Evolutionary conservation across 1,140 invertebrate genomes (phyloP).

Genomic region (Latrodectus geometricus): DNA sequence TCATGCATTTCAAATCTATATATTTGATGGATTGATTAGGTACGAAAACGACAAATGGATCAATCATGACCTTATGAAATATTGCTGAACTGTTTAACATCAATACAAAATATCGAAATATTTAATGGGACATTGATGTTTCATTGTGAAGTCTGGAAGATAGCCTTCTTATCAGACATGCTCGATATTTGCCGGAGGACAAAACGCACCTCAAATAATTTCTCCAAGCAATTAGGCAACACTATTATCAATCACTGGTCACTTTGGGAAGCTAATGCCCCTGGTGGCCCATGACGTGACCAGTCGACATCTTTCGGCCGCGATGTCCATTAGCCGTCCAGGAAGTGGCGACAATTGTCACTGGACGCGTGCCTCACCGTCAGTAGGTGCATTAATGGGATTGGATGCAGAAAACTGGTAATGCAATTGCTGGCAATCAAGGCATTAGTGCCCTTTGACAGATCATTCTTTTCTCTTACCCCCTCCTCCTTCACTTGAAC

Average conservation of each 20-base stretch:
- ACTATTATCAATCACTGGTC: neutral
- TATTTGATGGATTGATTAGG: too few relatives aligned
- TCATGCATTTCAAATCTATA: too few relatives aligned
- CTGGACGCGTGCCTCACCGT: neutral
- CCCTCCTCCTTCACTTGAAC: too few relatives aligned
- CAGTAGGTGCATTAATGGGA: neutral
- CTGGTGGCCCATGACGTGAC: neutral
- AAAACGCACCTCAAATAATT: too few relatives aligned
- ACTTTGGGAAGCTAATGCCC: neutral
- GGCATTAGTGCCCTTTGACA: neutral
- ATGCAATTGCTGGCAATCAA: neutral
- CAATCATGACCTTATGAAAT: too few relatives aligned
- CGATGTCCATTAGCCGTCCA: neutral
- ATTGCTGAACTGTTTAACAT: too few relatives aligned
- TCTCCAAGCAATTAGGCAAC: neutral
- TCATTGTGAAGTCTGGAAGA: too few relatives aligned
- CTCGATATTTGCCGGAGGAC: too few relatives aligned
- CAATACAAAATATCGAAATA: too few relatives aligned
- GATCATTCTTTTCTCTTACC: neutral
- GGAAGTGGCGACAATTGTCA: neutral
- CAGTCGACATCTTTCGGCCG: neutral
- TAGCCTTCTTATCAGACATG: too few relatives aligned
- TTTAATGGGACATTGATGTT: too few relatives aligned
- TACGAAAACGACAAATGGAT: too few relatives aligned
- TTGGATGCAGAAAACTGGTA: neutral